Evolutionary conservation across 2,797 vertebrate species (phyloP).

Genomic region (Sebastes baramenuke): DNA sequence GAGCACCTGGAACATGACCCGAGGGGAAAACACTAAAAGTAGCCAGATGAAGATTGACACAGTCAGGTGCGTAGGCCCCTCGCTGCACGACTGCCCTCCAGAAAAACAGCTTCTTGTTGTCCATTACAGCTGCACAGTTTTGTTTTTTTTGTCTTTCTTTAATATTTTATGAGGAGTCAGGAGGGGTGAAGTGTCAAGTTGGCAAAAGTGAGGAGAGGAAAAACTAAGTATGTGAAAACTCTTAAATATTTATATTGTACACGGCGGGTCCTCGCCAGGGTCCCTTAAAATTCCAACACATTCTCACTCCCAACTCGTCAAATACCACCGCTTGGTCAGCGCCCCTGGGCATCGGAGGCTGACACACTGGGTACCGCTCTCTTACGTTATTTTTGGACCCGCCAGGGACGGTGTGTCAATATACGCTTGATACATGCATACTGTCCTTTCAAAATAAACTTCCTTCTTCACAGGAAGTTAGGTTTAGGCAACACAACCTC

Average conservation of each 20-base stretch:
- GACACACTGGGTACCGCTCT: no score
- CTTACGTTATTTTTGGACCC: no score
- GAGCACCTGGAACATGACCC: conserved; percentile 69
- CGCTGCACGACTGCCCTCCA: conserved; percentile 31
- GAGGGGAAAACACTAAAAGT: conserved; percentile 66
- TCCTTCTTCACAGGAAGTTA: no score
- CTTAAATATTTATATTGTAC: conserved; percentile 39
- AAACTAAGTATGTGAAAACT: conserved; percentile 21
- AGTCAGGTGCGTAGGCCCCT: conserved; percentile 52
- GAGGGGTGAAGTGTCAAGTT: conserved; percentile 39
- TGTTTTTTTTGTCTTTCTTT: conserved; percentile 34
- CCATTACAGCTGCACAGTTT: conserved; percentile 36
- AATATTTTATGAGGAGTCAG: conserved; percentile 51
- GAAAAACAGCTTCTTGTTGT: conserved; percentile 47
- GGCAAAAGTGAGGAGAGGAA: conserved; percentile 24
- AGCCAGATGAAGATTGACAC: conserved; percentile 62
- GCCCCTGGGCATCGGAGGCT: no score
- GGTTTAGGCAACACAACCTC: no score
- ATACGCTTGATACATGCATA: no score
- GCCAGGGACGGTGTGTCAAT: no score
- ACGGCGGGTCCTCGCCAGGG: neutral
- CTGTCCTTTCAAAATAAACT: no score
- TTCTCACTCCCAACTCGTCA: no score
- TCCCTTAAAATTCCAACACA: neutral
- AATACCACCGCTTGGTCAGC: no score